phyloP scores from a whole-genome alignment of 1,140 invertebrate genomes.

The Araneus ventricosus region DNA sequence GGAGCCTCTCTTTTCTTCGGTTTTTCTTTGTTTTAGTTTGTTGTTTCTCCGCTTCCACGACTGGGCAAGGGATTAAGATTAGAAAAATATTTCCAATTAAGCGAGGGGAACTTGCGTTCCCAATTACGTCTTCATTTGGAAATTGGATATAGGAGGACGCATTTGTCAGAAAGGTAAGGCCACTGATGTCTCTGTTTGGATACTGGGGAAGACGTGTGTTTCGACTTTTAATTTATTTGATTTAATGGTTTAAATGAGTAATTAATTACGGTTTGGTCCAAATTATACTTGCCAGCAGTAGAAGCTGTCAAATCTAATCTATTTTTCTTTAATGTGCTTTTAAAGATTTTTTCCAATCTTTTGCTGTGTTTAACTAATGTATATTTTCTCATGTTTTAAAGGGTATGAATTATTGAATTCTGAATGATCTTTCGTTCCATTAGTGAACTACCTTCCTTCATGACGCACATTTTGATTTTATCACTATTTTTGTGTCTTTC shows the following conservation, averaged over 20 bases:
- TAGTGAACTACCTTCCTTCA: no score
- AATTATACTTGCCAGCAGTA: no score
- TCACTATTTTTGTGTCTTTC: no score
- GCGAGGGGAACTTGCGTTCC: neutral
- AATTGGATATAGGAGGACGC: neutral
- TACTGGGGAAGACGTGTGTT: neutral
- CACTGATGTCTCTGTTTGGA: neutral
- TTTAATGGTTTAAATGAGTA: neutral
- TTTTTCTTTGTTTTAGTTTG: slow-evolving; percentile 31
- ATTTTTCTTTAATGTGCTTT: no score
- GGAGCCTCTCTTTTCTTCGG: neutral
- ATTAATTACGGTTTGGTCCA: no score
- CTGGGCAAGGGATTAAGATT: slow-evolving; percentile 27
- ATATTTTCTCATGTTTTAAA: no score
- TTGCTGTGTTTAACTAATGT: no score
- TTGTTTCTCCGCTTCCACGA: neutral
- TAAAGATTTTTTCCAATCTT: no score
- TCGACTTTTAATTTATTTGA: neutral
- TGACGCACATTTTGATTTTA: no score
- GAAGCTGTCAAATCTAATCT: no score
- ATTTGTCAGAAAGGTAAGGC: slow-evolving; percentile 19
- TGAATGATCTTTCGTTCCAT: no score
- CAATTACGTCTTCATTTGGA: slow-evolving; percentile 54
- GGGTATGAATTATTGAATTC: no score
- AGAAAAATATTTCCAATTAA: slow-evolving; percentile 71